A percentile compares a stretch with the other conserved stretches of the same genome.
phyloP scores from a whole-genome alignment of 2,113 vertebrate species.

The Conger conger region DNA sequence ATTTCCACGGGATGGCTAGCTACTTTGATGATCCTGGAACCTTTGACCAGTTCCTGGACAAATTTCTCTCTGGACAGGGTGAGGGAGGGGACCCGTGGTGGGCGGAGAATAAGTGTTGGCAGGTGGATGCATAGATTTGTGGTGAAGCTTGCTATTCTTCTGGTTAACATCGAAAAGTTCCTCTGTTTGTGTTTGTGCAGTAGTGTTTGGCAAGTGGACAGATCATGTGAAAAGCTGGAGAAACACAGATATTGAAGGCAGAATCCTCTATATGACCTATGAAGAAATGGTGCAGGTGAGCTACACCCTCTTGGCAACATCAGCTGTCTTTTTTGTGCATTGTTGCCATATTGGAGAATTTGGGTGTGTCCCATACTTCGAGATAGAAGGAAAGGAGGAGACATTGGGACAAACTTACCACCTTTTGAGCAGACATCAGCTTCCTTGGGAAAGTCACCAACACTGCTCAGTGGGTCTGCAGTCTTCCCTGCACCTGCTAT shows the following conservation, averaged over 20 bases:
- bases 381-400: too few species aligned
- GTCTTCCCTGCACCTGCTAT: too few species aligned
- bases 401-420: too few species aligned
- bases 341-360: not conserved
- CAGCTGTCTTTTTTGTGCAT: not conserved
- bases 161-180: not conserved
- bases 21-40: constrained; percentile 73
- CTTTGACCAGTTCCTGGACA: constrained; percentile 69
- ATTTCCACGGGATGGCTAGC: constrained; percentile 70
- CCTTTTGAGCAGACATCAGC: too few species aligned
- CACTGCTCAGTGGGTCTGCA: too few species aligned
- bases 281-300: constrained; percentile 71
- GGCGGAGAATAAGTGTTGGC: too few species aligned
- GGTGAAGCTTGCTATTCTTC: not conserved
- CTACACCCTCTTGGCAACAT: not conserved
- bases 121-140: too few species aligned
- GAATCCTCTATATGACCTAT: constrained; percentile 69
- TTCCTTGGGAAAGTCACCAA: too few species aligned
- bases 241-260: constrained; percentile 55
- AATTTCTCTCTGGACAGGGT: constrained; percentile 68
- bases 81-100: constrained; percentile 22
- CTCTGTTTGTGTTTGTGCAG: constrained; percentile 45
- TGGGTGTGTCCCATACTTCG: too few species aligned
- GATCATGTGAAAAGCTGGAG: constrained; percentile 73
- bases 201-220: constrained; percentile 74